phyloP scores from a whole-genome alignment of 2,888 invertebrate genomes.

The Pheosia tremula region DNA sequence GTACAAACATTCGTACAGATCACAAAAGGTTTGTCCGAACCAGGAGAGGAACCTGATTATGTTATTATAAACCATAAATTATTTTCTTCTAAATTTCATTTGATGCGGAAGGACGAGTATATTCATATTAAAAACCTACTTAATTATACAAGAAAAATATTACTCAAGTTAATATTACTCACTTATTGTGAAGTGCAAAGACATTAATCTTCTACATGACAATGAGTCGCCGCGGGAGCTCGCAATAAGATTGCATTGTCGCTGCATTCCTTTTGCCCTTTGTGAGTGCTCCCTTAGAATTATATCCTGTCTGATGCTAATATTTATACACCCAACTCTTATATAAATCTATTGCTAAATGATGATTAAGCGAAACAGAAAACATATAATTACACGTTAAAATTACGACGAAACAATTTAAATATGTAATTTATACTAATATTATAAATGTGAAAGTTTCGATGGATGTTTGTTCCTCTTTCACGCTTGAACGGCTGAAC shows the following conservation, averaged over 20 bases:
- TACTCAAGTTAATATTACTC: background rate
- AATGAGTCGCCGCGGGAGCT: slow-evolving; percentile 46
- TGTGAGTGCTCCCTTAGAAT: slow-evolving; percentile 13
- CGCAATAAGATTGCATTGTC: slow-evolving; percentile 52
- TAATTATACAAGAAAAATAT: no score
- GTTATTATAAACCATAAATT: no score
- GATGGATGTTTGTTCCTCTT: no score
- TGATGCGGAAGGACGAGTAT: no score
- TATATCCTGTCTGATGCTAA: background rate
- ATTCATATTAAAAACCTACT: no score
- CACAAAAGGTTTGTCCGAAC: no score
- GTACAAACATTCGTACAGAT: no score
- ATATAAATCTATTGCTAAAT: background rate
- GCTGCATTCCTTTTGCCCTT: slow-evolving; percentile 12
- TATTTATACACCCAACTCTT: background rate
- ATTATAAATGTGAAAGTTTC: no score
- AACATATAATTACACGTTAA: background rate
- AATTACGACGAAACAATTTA: background rate
- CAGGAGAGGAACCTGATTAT: no score
- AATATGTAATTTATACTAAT: no score
- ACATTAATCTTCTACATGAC: slow-evolving; percentile 70
- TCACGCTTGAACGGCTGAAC: no score
- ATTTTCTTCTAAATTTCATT: no score
- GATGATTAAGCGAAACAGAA: background rate
- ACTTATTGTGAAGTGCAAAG: slow-evolving; percentile 39